Conservation (phyloP, 2,113 vertebrate genomes). For the Okapia johnstoni region DNA sequence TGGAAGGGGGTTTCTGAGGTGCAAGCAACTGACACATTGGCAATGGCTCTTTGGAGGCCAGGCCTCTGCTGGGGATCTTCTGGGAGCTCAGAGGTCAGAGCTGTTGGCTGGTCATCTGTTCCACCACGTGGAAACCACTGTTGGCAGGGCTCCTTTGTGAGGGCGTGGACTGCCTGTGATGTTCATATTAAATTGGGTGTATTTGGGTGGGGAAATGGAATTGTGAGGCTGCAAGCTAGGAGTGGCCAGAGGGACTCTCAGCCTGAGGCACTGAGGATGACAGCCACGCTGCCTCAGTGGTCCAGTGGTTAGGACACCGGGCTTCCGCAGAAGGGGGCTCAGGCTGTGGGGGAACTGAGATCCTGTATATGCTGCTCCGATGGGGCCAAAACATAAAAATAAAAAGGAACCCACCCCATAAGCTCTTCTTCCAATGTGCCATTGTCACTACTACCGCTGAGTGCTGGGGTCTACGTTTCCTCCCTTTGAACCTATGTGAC, state of each 20-base stretch:
- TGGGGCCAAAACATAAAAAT: neutral
- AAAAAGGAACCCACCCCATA: neutral
- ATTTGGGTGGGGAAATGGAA: neutral
- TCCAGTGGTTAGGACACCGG: neutral
- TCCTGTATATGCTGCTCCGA: neutral
- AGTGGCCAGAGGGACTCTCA: neutral
- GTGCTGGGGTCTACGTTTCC: neutral
- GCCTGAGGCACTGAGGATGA: neutral
- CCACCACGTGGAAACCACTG: neutral
- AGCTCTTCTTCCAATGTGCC: neutral
- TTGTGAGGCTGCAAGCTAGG: neutral
- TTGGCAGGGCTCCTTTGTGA: neutral
- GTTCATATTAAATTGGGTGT: neutral
- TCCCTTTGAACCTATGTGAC: neutral
- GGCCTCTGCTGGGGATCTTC: neutral
- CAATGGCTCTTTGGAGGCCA: neutral
- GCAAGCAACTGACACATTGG: neutral
- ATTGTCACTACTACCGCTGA: neutral
- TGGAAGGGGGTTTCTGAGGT: constrained; percentile 77
- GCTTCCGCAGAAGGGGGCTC: neutral
- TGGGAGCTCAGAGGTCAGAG: neutral
- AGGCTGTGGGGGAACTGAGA: neutral
- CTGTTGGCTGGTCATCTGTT: neutral
- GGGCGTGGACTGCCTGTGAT: neutral
- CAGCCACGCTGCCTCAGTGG: fast-evolving